phyloP scores from a whole-genome alignment of 2,888 invertebrate species.

The Mantis religiosa region DNA sequence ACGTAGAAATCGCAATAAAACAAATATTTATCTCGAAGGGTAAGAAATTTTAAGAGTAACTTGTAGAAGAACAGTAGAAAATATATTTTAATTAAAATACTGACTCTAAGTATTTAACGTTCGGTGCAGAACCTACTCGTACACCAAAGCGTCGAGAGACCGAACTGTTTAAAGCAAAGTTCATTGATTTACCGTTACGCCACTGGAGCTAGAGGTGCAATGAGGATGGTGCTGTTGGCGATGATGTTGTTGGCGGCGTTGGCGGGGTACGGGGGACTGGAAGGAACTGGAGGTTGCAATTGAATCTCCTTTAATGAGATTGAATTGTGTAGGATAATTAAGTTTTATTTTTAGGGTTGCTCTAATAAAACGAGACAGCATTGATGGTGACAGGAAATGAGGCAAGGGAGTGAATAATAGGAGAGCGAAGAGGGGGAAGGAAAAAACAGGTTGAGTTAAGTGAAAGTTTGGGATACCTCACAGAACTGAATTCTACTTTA shows the following conservation, averaged over 20 bases:
- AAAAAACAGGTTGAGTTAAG: neutral
- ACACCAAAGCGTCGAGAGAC: too few relatives aligned
- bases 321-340: constrained; percentile 28
- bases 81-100: too few relatives aligned
- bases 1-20: too few relatives aligned
- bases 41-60: too few relatives aligned
- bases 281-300: neutral
- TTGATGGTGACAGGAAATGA: neutral
- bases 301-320: constrained; percentile 27
- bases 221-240: neutral
- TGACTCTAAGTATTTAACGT: too few relatives aligned
- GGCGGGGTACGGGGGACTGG: neutral
- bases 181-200: neutral
- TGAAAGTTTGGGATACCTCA: neutral
- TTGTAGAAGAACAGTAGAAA: too few relatives aligned
- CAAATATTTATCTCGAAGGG: too few relatives aligned
- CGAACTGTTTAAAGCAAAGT: too few relatives aligned
- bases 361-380: constrained; percentile 5
- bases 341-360: constrained; percentile 20
- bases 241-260: neutral
- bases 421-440: neutral
- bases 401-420: neutral
- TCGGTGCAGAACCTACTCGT: too few relatives aligned
- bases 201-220: neutral
- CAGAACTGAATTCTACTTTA: too few relatives aligned